Evolutionary conservation across 1,140 invertebrate genomes (phyloP).

Genomic region (Bicyclus anynana): DNA sequence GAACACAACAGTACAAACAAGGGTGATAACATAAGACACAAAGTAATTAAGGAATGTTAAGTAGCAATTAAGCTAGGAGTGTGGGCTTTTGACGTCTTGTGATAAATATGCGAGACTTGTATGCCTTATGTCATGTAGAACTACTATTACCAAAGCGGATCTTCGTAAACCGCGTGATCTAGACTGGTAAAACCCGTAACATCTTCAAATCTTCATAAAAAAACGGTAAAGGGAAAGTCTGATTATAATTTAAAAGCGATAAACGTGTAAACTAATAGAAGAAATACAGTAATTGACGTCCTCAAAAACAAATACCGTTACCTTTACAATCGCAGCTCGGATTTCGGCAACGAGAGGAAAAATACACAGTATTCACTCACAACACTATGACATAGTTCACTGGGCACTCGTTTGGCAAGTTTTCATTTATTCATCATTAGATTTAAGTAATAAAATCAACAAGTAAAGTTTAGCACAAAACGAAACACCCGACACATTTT

Average conservation of each 20-base stretch:
- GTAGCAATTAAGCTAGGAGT: background rate
- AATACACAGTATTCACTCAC: constrained; percentile 33
- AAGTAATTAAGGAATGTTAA: constrained; percentile 4
- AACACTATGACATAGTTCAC: constrained; percentile 51
- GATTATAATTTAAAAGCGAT: background rate
- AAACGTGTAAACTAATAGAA: background rate
- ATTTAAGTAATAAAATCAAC: constrained; percentile 63
- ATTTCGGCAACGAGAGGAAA: constrained; percentile 27
- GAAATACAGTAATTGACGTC: constrained; percentile 36
- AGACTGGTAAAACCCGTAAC: background rate
- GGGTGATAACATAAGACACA: background rate
- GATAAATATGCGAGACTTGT: constrained; percentile 20
- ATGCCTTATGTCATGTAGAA: background rate
- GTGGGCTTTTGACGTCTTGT: constrained; percentile 13
- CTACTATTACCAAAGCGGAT: constrained; percentile 4
- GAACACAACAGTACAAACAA: no score
- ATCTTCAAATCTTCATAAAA: background rate
- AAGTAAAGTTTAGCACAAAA: constrained; percentile 68
- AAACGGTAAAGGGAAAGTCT: background rate
- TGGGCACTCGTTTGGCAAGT: constrained; percentile 27
- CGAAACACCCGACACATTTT: constrained; percentile 64
- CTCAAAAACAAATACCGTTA: constrained; percentile 73
- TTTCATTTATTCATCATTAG: constrained; percentile 47
- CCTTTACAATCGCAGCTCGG: constrained; percentile 51
- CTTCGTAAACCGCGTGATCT: background rate